Conservation (phyloP, 2,888 invertebrate species). For the Cremastinae sp. region DNA sequence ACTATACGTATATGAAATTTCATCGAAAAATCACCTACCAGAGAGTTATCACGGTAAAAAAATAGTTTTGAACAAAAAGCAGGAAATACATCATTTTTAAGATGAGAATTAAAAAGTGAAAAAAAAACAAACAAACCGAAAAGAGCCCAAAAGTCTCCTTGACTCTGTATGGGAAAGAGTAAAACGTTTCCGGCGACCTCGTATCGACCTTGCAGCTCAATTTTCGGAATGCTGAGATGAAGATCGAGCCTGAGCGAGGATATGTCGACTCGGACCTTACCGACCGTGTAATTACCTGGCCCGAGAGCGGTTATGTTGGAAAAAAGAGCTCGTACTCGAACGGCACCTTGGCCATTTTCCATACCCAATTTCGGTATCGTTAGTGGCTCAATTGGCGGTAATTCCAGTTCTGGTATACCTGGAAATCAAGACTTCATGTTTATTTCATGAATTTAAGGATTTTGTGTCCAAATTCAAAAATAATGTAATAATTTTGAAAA, state of each 20-base stretch:
- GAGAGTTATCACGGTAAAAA: too few species aligned
- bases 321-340: slow-evolving; percentile 88
- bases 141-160: slow-evolving; percentile 91
- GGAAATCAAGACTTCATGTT: too few species aligned
- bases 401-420: slow-evolving; percentile 87
- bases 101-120: too few species aligned
- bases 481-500: too few species aligned
- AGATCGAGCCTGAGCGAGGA: slow-evolving; percentile 74
- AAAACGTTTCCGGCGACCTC: slow-evolving; percentile 90
- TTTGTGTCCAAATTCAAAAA: too few species aligned
- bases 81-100: too few species aligned
- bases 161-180: slow-evolving; percentile 89
- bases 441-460: too few species aligned
- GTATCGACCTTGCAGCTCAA: slow-evolving; percentile 89
- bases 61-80: too few species aligned
- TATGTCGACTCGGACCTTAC: slow-evolving; percentile 82
- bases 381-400: slow-evolving; percentile 89
- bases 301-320: slow-evolving; percentile 89
- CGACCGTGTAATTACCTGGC: slow-evolving; percentile 88
- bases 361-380: slow-evolving; percentile 87
- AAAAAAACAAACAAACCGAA: too few species aligned
- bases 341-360: slow-evolving; percentile 90
- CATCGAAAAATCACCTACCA: too few species aligned
- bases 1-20: too few species aligned
- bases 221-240: slow-evolving; percentile 83